Base-by-base conservation (phyloP, 2,888 invertebrate genomes). In the Pammene aurita region DNA sequence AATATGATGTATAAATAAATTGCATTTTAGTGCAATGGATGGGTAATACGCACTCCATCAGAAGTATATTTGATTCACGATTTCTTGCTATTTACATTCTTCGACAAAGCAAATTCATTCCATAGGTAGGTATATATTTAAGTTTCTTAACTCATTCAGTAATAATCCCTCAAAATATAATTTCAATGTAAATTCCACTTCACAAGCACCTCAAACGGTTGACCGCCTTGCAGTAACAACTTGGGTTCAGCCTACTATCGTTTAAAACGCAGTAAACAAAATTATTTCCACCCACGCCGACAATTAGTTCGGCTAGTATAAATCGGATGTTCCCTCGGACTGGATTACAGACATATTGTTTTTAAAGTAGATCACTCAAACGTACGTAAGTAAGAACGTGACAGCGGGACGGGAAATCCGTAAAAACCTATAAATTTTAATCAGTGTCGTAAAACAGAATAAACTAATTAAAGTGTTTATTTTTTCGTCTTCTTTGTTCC, bases 301-400 rank as follows among this genome's bases (percentile, higher is more conserved):
- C 92, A 91, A 92, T 92, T 92, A 92, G 92, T 92, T 92, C 92
- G 80, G 82, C 91, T 92, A 92, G 92, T 89, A 90, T 87, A 90
- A 90, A 87, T 87, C 86, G 85, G 85, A 86, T 83, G 85, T 88
- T 89, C 86, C 87, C 82, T 82, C 86, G 84, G 79, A 79, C 78
- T 77, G 79, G 80, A 84, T 81, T 82, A 82, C 34, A 54, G 34
- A 54, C 34, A 35, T 54, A 34, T 34, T 18, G 14, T 16, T 48
- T 13, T 46, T 46, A 5, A 34, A 54, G 16, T 54, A 54, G 54
- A 54, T 0, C n/a, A 35, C 42, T 9, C 5, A 13, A 7, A 11
- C 13, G 10, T 10, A 42, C 11, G 0, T 9, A 9, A 38, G 38
- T 38, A 26, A 1, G 4, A 26, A 26, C 4, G 26, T 1, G 26